A percentile compares a stretch with the other conserved stretches of the same genome.
Conservation (phyloP, 2,888 invertebrate species). For the Xanthorhoe spadicearia region DNA sequence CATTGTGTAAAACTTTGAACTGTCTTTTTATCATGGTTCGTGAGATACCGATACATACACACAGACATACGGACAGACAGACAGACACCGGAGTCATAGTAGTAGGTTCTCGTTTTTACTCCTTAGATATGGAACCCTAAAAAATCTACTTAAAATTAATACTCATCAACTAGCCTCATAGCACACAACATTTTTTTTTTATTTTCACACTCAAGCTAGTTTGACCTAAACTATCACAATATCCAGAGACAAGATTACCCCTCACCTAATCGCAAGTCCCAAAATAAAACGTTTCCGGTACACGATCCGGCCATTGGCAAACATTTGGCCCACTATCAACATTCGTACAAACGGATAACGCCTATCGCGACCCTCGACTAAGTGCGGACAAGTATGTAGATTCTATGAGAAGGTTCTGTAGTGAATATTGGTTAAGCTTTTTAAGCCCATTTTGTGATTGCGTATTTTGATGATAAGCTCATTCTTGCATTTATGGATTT, state of each 20-base stretch:
- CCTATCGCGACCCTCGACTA: conserved; percentile 39
- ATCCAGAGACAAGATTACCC: conserved; percentile 17
- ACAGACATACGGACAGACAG: no score
- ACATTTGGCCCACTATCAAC: conserved; percentile 45
- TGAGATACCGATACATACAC: no score
- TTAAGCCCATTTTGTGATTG: not conserved
- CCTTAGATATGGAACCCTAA: no score
- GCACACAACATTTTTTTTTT: not conserved
- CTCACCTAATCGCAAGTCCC: conserved; percentile 38
- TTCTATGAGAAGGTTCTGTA: conserved; percentile 23
- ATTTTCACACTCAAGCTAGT: not conserved
- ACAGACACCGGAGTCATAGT: no score
- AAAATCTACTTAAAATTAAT: no score
- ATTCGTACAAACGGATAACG: conserved; percentile 45
- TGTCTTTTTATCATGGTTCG: no score
- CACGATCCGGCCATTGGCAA: conserved; percentile 42
- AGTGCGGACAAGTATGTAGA: conserved; percentile 31
- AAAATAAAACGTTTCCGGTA: conserved; percentile 42
- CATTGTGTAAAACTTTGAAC: no score
- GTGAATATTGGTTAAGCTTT: not conserved
- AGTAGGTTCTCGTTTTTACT: no score
- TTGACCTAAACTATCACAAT: conserved; percentile 12
- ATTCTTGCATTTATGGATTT: no score
- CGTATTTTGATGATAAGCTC: no score
- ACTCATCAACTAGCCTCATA: no score